Evolutionary conservation across 2,113 vertebrate species (phyloP).

Genomic region (Ellobius talpinus): DNA sequence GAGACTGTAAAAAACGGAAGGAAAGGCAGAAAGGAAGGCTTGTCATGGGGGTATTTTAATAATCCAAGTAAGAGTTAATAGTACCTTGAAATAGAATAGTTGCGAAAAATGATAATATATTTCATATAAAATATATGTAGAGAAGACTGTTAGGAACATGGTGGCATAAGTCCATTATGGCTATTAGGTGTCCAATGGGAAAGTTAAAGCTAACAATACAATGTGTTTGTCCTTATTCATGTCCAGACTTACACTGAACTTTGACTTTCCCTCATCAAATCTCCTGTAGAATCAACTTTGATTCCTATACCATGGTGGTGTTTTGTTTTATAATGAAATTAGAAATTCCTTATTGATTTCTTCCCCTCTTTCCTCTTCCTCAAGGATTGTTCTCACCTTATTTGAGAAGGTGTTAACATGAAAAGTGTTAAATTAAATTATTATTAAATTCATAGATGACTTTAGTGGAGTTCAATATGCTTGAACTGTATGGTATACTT

Average conservation of each 20-base stretch:
- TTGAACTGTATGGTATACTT: not conserved
- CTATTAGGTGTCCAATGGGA: not conserved
- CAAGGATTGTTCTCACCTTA: not conserved
- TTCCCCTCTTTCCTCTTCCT: too few species aligned
- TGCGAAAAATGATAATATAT: not conserved
- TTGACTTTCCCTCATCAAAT: not conserved
- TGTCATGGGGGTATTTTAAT: not conserved
- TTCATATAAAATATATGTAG: not conserved
- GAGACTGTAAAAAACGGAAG: not conserved
- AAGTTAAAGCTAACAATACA: not conserved
- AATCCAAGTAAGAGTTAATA: not conserved
- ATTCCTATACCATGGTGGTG: not conserved
- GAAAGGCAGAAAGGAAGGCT: not conserved
- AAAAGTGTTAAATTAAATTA: not conserved
- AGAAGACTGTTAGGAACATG: not conserved
- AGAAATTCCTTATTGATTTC: not conserved
- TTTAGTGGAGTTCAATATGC: not conserved
- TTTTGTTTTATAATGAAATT: accelerated
- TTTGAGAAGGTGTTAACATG: not conserved
- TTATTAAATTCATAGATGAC: not conserved
- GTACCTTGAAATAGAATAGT: not conserved
- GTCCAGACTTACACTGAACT: not conserved
- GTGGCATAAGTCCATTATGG: not conserved
- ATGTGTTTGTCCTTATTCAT: too few species aligned
- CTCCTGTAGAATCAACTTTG: not conserved